These are phyloP conservation scores for Megalurothrips usitatus DNA, from an alignment of 2,888 invertebrate genomes.

Conservation along the genomic window DNA sequence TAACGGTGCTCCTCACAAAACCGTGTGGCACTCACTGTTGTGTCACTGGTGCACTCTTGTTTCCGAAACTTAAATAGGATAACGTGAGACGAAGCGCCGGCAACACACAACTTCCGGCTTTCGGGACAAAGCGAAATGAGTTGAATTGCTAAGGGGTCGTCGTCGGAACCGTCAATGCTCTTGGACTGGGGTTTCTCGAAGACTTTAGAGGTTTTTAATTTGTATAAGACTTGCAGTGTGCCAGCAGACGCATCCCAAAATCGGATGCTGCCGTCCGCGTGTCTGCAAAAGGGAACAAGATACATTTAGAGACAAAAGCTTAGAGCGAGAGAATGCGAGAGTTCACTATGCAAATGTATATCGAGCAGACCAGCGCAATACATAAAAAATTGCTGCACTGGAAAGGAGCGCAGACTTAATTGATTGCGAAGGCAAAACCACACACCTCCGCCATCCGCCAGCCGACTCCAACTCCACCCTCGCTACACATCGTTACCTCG, in stretches of 20 bases:
- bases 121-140: slow-evolving; percentile 89
- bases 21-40: slow-evolving; percentile 56
- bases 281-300: slow-evolving; percentile 55
- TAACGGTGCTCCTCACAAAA: not conserved
- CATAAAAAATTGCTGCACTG: no score
- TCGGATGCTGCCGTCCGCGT: slow-evolving; percentile 96
- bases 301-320: slow-evolving; percentile 25
- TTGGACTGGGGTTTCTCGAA: slow-evolving; percentile 69
- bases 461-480: no score
- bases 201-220: slow-evolving; percentile 93
- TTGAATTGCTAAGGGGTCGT: slow-evolving; percentile 87
- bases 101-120: slow-evolving; percentile 82
- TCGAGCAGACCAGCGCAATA: no score
- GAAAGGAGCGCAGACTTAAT: slow-evolving; percentile 12
- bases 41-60: slow-evolving; percentile 77
- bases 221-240: slow-evolving; percentile 92
- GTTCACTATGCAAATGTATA: not conserved
- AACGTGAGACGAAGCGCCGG: slow-evolving; percentile 89
- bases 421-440: no score
- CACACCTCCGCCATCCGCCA: no score
- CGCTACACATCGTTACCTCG: no score
- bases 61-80: slow-evolving; percentile 94
- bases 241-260: slow-evolving; percentile 99
- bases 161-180: slow-evolving; percentile 62
- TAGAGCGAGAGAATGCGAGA: slow-evolving; percentile 29